Conservation (phyloP, 2,888 invertebrate genomes). For the Conomelus anceps region DNA sequence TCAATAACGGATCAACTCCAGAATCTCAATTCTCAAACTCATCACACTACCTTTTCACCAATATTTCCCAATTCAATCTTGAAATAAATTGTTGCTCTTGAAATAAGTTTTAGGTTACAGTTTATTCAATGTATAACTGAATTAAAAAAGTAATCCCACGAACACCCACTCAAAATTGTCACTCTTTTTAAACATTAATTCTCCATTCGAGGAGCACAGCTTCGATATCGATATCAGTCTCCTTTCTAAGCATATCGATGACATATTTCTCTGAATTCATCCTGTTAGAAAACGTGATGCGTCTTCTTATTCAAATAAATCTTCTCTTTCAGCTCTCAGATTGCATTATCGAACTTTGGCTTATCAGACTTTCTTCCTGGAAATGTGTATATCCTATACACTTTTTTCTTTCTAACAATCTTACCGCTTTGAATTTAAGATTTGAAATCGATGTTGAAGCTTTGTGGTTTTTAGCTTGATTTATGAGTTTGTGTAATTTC, state of each 20-base stretch:
- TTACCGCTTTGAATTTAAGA: not conserved
- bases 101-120: too few relatives aligned
- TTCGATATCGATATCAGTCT: not conserved
- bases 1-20: too few relatives aligned
- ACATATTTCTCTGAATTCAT: not conserved
- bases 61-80: too few relatives aligned
- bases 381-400: not conserved
- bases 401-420: not conserved
- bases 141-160: not conserved
- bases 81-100: too few relatives aligned
- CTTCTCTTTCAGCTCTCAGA: not conserved
- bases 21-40: too few relatives aligned
- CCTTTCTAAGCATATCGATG: not conserved
- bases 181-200: not conserved
- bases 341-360: not conserved
- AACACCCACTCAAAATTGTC: not conserved
- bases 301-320: not conserved
- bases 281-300: not conserved
- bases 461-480: too few relatives aligned
- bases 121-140: not conserved
- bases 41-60: too few relatives aligned
- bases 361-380: not conserved
- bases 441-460: too few relatives aligned
- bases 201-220: not conserved
- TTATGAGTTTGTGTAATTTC: too few relatives aligned